These are phyloP conservation scores for Drosophila melanogaster DNA, from an alignment of 1,140 invertebrate species.

Conservation along the genomic window Release_6_plus_ISO1_MT NT_033777.3:18857001-18857500, in stretches of 20 bases:
- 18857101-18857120: constrained; percentile 22
- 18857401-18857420: constrained; percentile 37
- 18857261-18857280: not conserved
- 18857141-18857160: constrained; percentile 39
- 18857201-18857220: constrained; percentile 58
- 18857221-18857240: constrained; percentile 72
- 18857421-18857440: constrained; percentile 43
- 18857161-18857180: constrained; percentile 69
- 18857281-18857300: not conserved
- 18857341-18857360: constrained; percentile 55
- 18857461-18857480: constrained; percentile 34
- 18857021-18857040: constrained; percentile 50
- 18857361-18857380: constrained; percentile 53
- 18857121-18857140: constrained; percentile 20
- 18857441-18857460: constrained; percentile 69
- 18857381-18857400: constrained; percentile 63
- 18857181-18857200: constrained; percentile 34
- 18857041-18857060: constrained; percentile 73
- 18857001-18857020: constrained; percentile 53
- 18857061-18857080: constrained; percentile 38
- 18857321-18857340: constrained; percentile 22
- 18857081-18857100: constrained; percentile 6
- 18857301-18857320: not conserved
- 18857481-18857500: constrained; percentile 27
- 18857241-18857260: constrained; percentile 64